phyloP scores from a whole-genome alignment of 2,797 vertebrate species.

The Fistularia commersonii region DNA sequence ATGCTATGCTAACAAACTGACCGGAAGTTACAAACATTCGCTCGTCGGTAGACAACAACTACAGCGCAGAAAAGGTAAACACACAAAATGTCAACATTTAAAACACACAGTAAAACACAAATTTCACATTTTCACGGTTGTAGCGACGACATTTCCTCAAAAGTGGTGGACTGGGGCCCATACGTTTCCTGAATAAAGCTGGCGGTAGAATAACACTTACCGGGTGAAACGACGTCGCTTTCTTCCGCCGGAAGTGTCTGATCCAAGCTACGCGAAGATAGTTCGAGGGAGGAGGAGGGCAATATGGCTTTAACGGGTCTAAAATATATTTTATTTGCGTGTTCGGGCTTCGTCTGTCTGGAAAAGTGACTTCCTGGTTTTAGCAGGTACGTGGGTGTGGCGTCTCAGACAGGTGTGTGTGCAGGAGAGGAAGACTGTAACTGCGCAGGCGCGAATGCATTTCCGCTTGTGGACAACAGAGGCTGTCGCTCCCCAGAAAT shows the following conservation, averaged over 20 bases:
- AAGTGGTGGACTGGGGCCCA: no score
- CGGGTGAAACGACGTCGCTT: constrained; percentile 33
- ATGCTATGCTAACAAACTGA: no score
- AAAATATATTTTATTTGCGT: not conserved
- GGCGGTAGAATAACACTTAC: constrained; percentile 33
- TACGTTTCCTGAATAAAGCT: constrained; percentile 15
- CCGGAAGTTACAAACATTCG: no score
- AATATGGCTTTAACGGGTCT: accelerated
- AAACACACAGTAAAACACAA: no score
- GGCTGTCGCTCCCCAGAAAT: no score
- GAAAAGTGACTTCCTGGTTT: constrained; percentile 64
- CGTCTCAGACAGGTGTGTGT: constrained; percentile 50
- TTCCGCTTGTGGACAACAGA: no score
- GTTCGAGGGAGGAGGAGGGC: accelerated
- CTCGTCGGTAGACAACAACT: no score
- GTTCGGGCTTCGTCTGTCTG: constrained; percentile 2
- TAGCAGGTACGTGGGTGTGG: constrained; percentile 75
- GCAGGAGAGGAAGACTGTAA: not conserved
- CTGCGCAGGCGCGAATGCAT: not conserved
- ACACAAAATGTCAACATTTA: no score
- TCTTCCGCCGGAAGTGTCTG: not conserved
- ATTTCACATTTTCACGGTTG: no score
- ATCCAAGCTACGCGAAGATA: not conserved
- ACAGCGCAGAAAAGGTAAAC: no score
- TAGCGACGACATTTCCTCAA: no score